Base-by-base conservation (phyloP, 1,140 invertebrate species). In the Dendrolimus punctatus region DNA sequence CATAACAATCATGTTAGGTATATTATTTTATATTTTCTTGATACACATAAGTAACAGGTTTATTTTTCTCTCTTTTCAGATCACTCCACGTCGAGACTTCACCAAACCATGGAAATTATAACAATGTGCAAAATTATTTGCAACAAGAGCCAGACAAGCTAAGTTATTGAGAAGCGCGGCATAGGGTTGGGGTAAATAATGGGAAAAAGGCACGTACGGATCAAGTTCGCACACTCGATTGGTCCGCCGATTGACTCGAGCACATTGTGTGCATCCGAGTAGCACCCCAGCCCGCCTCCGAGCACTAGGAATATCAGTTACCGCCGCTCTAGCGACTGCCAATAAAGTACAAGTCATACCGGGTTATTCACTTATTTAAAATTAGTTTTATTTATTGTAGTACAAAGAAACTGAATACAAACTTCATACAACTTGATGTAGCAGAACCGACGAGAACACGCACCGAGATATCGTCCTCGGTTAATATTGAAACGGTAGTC, bases 401-500 rank as follows among this genome's bases (percentile, higher is more conserved):
- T 83, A 83, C 78, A 83, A 85, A 79, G 58, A 70, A 65, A 64
- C 58, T 53, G 51, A 68, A 64, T 49, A 57, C 55, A 65, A 64
- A 63, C 53, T 58, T 57, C 53, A 49, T 37, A 50, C 54, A 66
- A 58, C 61, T 78, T 72, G 63, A 76, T 76, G 71, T 71, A 69
- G 60, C 55, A 62, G 58, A 65, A 46, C 58, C 53, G 59, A 69
- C 53, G 47, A 57, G 64, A 67, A 55, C 68, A 50, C 49, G 43
- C 66, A 63, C 70, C 70, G 76, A 72, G 68, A 65, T 52, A 59
- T 64, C 57, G 64, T 64, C 62, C 70, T 80, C 78, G 68, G 70
- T 75, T 61, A 52, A 63, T 67, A 74, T 66, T 71, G 63, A 81
- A 85, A 72, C 74, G 74, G 94, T 94, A 93, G 93, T 93, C 88